Evolutionary conservation across 2,888 invertebrate species (phyloP).

Genomic region (Dicyrtomina minuta): DNA sequence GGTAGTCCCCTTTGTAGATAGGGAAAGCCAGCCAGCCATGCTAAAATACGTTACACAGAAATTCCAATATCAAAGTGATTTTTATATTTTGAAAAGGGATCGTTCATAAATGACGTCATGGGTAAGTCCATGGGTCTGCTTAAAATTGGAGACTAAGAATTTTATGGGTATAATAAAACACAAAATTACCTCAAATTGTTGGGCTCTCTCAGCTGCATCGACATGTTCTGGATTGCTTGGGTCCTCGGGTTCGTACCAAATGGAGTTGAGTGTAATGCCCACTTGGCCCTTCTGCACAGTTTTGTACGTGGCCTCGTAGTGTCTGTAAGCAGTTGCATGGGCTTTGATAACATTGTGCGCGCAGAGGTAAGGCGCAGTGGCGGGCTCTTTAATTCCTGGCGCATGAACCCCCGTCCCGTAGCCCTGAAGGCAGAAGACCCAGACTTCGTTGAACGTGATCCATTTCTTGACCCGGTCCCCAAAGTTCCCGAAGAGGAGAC

Average conservation of each 20-base stretch:
- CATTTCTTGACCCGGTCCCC: conserved; percentile 39
- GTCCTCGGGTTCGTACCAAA: conserved; percentile 44
- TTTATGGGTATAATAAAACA: no score
- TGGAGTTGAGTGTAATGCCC: conserved; percentile 46
- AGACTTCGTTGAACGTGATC: conserved; percentile 39
- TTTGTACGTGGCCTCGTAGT: conserved; percentile 64
- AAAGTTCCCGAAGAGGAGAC: conserved; percentile 31
- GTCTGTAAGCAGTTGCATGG: conserved; percentile 66
- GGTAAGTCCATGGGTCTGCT: no score
- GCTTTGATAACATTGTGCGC: conserved; percentile 65
- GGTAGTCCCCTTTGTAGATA: conserved; percentile 48
- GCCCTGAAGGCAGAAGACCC: conserved; percentile 60
- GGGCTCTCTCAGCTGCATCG: conserved; percentile 35
- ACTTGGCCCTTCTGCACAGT: conserved; percentile 46
- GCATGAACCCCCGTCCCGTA: not conserved
- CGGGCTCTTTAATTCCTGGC: not conserved
- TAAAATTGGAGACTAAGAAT: no score
- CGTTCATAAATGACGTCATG: no score
- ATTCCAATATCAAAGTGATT: no score
- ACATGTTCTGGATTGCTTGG: conserved; percentile 26
- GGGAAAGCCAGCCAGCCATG: conserved; percentile 49
- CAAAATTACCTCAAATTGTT: not conserved
- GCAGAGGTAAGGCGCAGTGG: conserved; percentile 63
- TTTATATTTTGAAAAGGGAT: no score
- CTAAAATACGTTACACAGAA: no score